Evolutionary conservation across 2,113 vertebrate genomes (phyloP).

Genomic region (Vireo altiloquus): DNA sequence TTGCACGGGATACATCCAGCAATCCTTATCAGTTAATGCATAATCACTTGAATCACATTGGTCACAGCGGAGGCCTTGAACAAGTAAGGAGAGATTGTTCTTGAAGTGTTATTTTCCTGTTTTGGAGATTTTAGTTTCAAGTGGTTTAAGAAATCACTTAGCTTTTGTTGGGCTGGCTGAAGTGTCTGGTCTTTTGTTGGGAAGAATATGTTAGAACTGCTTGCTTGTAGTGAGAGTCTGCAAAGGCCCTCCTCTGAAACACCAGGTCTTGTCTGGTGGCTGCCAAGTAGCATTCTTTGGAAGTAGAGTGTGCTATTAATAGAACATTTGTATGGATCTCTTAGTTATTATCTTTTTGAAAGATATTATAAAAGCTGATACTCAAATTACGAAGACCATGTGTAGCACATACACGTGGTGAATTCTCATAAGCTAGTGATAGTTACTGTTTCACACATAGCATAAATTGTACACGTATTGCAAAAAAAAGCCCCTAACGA

Average conservation of each 20-base stretch:
- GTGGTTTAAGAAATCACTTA: not conserved
- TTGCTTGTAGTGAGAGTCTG: not conserved
- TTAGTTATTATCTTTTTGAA: not conserved
- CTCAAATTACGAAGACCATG: not conserved
- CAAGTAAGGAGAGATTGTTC: slow-evolving; percentile 77
- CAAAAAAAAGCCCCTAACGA: not conserved
- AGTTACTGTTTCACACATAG: not conserved
- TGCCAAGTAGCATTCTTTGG: not conserved
- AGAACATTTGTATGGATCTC: not conserved
- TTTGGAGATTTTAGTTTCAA: not conserved
- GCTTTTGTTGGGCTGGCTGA: not conserved
- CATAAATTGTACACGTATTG: not conserved
- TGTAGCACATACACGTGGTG: not conserved
- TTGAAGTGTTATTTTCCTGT: not conserved
- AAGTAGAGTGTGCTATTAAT: not conserved
- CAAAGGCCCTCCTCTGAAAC: not conserved
- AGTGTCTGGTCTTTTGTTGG: not conserved
- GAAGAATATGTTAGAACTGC: not conserved
- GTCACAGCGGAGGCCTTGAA: slow-evolving; percentile 90
- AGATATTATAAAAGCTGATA: not conserved
- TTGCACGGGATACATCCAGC: slow-evolving; percentile 90
- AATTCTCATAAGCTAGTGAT: not conserved
- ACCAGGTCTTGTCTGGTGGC: not conserved
- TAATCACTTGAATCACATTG: slow-evolving; percentile 93
- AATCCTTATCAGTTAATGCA: slow-evolving; percentile 86